A percentile compares a stretch with the other conserved stretches of the same genome.
These are phyloP conservation scores for Cantharis rufa DNA, from an alignment of 2,888 invertebrate genomes.

Conservation along the genomic window DNA sequence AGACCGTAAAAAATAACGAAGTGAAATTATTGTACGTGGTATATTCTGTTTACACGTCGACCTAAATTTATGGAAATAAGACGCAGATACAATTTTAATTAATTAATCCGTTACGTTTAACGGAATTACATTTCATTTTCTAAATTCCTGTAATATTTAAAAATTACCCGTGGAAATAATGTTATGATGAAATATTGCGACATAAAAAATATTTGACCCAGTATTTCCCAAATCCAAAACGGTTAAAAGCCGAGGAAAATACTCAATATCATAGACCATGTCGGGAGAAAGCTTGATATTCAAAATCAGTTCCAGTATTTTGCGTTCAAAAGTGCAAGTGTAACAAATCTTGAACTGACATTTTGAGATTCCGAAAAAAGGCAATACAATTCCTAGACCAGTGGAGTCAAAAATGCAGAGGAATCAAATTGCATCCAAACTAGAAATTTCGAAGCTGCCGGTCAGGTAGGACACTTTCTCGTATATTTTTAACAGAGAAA, in stretches of 20 bases:
- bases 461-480: neutral
- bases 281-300: neutral
- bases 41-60: neutral
- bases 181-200: neutral
- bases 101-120: neutral
- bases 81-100: neutral
- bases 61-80: neutral
- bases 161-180: neutral
- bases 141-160: neutral
- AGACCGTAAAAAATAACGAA: neutral
- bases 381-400: neutral
- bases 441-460: neutral
- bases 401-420: neutral
- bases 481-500: neutral
- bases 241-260: neutral
- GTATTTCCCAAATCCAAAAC: too few relatives aligned
- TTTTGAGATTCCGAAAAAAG: too few relatives aligned
- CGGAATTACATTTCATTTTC: neutral
- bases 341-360: neutral
- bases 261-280: too few relatives aligned
- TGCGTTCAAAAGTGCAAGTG: neutral
- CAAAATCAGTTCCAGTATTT: neutral
- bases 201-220: neutral
- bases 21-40: neutral
- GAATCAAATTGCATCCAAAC: neutral